Percentiles rank a stretch among this genome's conserved stretches.
phyloP scores from a whole-genome alignment of 2,797 vertebrate genomes.

The Lepilemur septentrionalis region DNA sequence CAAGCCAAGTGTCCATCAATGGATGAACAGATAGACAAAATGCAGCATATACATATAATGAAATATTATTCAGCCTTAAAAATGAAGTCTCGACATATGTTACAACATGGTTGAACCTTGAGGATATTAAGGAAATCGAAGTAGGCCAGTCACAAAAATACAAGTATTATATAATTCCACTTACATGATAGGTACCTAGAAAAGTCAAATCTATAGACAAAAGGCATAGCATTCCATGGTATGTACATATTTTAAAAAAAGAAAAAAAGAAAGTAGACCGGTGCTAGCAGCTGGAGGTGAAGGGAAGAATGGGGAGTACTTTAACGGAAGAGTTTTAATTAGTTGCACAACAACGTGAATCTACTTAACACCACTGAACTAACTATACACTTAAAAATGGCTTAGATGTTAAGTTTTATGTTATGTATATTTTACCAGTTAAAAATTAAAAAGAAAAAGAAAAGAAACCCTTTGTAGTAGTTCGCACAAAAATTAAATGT shows the following conservation, averaged over 20 bases:
- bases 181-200: not conserved
- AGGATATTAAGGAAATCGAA: not conserved
- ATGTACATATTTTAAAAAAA: too few relatives aligned
- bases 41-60: not conserved
- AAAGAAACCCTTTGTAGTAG: not conserved
- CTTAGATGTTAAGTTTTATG: not conserved
- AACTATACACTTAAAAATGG: not conserved
- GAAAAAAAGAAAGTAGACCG: not conserved
- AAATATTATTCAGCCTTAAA: not conserved
- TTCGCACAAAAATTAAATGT: conserved; percentile 3
- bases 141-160: not conserved
- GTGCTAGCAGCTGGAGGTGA: not conserved
- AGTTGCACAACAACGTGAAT: not conserved
- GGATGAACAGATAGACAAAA: not conserved
- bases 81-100: not conserved
- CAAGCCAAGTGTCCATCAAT: not conserved
- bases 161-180: not conserved
- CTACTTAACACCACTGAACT: not conserved
- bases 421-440: not conserved
- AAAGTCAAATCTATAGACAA: not conserved
- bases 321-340: not conserved
- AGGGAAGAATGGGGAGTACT: not conserved
- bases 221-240: not conserved
- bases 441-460: not conserved
- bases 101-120: not conserved